Base-by-base conservation (phyloP, 2,113 vertebrate genomes). In the Pachypanchax playfairii region DNA sequence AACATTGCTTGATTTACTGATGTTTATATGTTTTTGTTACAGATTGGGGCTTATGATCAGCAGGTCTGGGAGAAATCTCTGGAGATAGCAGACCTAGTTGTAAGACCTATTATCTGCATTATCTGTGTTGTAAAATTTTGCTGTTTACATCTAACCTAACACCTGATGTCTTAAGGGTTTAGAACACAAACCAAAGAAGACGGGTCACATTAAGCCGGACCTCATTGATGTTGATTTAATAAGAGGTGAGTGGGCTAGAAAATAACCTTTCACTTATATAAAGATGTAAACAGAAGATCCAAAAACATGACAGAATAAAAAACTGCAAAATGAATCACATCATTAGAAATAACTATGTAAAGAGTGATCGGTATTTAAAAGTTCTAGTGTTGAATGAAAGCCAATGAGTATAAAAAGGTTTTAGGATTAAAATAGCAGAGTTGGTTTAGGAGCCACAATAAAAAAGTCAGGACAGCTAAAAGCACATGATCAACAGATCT, bases 11-110 rank as follows among this genome's bases (percentile, higher is more conserved):
- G n/a, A n/a, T n/a, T 8, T 33, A 8, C 31, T 10, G 8, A 2
- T 33, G 31, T 8, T 33, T 3, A 4, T 55, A n/a, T n/a, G 38
- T 65, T 61, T 39, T 88, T 85, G 22, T 77, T 80, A 24, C 85
- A 99, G 97, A 96, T 98, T 75, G 96, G 97, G 39, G 96, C 97
- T 25, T 99, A 97, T 77, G 96, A 99, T 86, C 96, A 99, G 81
- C 97, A 99, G 89, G 93, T 98, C 87, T 98, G 96, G 97, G 97
- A 98, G 91, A 98, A 97, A 79, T 96, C 96, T 52, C 82, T 98
- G 76, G 95, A 96, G 83, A 94, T 96, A 87, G 72, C 94, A 10
- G 94, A 98, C 87, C 91, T 96, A 76, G 96, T 95, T 91, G 97
- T 98, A 92, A 91, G 88, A 41, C 2, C 4, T 10, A 4, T 7